A percentile compares a stretch with the other conserved stretches of the same genome.
Evolutionary conservation across 2,888 invertebrate genomes (phyloP).

Genomic region (Agonopterix alstromeriana): DNA sequence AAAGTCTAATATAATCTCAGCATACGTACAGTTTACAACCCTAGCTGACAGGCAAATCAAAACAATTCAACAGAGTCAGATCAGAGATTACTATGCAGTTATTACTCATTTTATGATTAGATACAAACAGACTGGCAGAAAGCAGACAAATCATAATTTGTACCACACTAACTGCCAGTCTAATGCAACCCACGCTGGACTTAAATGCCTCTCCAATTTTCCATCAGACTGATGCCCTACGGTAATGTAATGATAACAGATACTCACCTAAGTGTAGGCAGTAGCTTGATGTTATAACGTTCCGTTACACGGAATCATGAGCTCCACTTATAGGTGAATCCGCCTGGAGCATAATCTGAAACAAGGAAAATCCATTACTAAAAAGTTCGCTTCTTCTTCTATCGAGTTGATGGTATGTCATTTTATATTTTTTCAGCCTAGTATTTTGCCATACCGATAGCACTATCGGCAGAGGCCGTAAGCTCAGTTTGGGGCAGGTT

Average conservation of each 20-base stretch:
- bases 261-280: conserved; percentile 58
- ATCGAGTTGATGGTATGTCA: too few relatives aligned
- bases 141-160: too few relatives aligned
- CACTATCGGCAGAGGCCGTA: too few relatives aligned
- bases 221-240: neutral
- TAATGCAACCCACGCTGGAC: conserved; percentile 1
- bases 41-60: too few relatives aligned
- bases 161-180: neutral
- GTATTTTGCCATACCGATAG: too few relatives aligned
- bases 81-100: neutral
- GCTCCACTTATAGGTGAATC: conserved; percentile 26
- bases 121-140: neutral
- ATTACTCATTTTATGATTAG: neutral
- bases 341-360: conserved; percentile 41
- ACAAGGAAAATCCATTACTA: conserved; percentile 31
- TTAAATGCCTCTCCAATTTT: neutral
- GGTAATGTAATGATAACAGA: conserved; percentile 6
- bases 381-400: too few relatives aligned
- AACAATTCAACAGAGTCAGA: neutral
- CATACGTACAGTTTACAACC: too few relatives aligned
- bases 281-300: conserved; percentile 63
- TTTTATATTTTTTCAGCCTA: too few relatives aligned
- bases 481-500: too few relatives aligned
- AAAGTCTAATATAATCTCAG: too few relatives aligned
- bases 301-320: conserved; percentile 44